These are phyloP conservation scores for Ypsolopha scabrella DNA, from an alignment of 2,888 invertebrate genomes.

Conservation along the genomic window DNA sequence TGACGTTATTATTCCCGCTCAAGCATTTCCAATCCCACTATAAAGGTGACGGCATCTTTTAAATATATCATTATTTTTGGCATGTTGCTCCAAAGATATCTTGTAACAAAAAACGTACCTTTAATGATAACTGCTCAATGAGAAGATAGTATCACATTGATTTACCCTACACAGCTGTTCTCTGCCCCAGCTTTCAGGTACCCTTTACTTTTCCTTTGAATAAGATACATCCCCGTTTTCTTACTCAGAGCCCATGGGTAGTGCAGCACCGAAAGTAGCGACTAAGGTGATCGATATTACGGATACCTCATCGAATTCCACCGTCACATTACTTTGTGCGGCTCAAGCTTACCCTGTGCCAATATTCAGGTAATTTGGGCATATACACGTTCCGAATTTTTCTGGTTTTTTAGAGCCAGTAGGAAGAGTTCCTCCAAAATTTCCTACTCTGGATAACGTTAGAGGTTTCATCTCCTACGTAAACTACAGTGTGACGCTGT, in stretches of 20 bases:
- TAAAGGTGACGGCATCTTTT: slow-evolving; percentile 70
- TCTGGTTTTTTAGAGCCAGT: slow-evolving; percentile 62
- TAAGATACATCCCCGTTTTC: not conserved
- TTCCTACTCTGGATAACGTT: slow-evolving; percentile 77
- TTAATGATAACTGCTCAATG: slow-evolving; percentile 70
- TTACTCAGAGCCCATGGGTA: slow-evolving; percentile 76
- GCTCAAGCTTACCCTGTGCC: slow-evolving; percentile 77
- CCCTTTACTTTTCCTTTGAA: slow-evolving; percentile 14
- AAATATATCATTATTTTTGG: too few relatives aligned
- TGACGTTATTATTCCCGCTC: slow-evolving; percentile 81
- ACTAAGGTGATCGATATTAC: slow-evolving; percentile 64
- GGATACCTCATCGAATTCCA: slow-evolving; percentile 37
- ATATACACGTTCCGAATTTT: not conserved
- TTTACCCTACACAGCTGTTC: slow-evolving; percentile 83
- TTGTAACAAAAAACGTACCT: slow-evolving; percentile 73
- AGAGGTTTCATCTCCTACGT: slow-evolving; percentile 62
- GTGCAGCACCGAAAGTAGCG: slow-evolving; percentile 76
- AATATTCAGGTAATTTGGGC: slow-evolving; percentile 71
- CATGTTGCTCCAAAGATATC: slow-evolving; percentile 75
- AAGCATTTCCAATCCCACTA: slow-evolving; percentile 80
- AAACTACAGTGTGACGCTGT: slow-evolving; percentile 70
- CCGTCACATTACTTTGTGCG: slow-evolving; percentile 69
- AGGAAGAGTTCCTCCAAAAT: slow-evolving; percentile 76
- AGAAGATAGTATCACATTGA: slow-evolving; percentile 63
- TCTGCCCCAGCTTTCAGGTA: slow-evolving; percentile 77